Conservation (phyloP, 1,140 invertebrate species). For the Cecropterus lyciades region DNA sequence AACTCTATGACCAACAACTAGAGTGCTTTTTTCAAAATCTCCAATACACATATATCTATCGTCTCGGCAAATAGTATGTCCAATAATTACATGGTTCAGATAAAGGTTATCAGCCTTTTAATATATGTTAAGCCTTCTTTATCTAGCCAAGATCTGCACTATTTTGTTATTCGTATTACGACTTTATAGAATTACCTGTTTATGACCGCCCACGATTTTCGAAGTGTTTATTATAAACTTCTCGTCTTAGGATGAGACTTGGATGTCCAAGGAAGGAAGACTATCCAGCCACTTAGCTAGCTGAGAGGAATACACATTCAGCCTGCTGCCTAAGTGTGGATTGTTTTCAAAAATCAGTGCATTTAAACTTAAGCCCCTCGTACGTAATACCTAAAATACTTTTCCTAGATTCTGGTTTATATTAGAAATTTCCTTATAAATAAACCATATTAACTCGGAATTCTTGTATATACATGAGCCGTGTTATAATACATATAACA, state of each 20-base stretch:
- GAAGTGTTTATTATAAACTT: conserved; percentile 9
- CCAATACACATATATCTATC: conserved; percentile 41
- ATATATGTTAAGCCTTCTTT: conserved; percentile 67
- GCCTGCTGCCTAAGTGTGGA: too few species aligned
- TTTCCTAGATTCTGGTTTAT: too few species aligned
- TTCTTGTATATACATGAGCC: background rate
- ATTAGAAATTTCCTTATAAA: too few species aligned
- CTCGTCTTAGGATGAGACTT: too few species aligned
- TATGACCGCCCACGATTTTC: conserved; percentile 28
- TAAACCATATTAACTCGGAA: background rate
- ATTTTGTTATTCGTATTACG: conserved; percentile 52
- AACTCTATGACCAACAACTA: conserved; percentile 43
- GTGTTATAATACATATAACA: too few species aligned
- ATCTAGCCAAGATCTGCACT: conserved; percentile 65
- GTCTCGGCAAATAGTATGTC: conserved; percentile 73
- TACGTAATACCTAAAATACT: too few species aligned
- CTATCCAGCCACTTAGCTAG: too few species aligned
- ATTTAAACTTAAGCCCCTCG: too few species aligned
- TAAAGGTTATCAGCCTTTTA: conserved; percentile 79
- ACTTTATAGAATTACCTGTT: conserved; percentile 34
- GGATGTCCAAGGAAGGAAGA: too few species aligned
- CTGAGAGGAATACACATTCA: too few species aligned
- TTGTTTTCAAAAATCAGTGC: too few species aligned
- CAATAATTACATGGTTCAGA: conserved; percentile 79
- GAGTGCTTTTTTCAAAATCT: conserved; percentile 41